Percentiles rank a stretch among this genome's conserved stretches.
These are phyloP conservation scores for Trematocara stigmaticum DNA, from an alignment of 2,113 vertebrate genomes.

Conservation along the genomic window DNA sequence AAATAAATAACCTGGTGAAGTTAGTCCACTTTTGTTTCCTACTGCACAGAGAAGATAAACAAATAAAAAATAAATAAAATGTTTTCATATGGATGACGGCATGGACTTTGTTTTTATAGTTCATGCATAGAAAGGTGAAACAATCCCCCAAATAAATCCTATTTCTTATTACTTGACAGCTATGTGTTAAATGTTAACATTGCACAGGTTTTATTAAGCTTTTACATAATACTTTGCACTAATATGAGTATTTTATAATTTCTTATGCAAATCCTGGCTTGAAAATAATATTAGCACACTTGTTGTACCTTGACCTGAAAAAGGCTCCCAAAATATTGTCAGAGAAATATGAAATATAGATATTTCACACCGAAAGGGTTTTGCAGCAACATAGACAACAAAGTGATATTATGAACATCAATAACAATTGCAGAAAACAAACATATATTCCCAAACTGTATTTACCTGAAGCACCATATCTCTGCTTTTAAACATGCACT, in stretches of 20 bases:
- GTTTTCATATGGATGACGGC: not conserved
- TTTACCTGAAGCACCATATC: not conserved
- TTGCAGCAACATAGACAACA: not conserved
- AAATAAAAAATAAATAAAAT: not conserved
- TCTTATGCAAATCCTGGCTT: not conserved
- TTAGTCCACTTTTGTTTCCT: not conserved
- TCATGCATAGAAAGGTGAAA: not conserved
- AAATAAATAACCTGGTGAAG: not conserved
- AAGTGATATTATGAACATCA: not conserved
- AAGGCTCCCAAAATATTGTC: not conserved
- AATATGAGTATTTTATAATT: not conserved
- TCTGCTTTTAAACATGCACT: not conserved
- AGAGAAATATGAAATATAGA: not conserved
- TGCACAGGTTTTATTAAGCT: not conserved
- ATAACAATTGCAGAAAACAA: not conserved
- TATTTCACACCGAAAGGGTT: not conserved
- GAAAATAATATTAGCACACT: not conserved
- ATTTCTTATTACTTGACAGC: not conserved
- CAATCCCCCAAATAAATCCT: not conserved
- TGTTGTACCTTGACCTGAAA: fast-evolving
- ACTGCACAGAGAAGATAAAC: not conserved
- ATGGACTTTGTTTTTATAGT: not conserved
- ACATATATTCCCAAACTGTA: not conserved
- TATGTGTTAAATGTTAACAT: not conserved
- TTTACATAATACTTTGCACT: not conserved